phyloP scores from a whole-genome alignment of 2,113 vertebrate species.

The Cyprinodon variegatus region DNA sequence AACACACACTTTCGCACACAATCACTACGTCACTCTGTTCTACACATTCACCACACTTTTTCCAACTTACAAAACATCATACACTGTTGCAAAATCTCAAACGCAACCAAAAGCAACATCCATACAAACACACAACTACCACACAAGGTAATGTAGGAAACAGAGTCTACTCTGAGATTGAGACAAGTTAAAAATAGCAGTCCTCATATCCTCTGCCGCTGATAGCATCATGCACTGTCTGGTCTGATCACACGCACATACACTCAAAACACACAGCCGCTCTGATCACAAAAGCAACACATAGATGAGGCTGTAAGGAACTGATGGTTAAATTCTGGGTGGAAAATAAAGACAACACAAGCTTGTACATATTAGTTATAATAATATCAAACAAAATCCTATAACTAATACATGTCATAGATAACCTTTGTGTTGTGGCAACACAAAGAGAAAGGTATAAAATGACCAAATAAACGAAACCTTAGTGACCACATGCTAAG shows the following conservation, averaged over 20 bases:
- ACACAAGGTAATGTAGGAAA: slow-evolving; percentile 50
- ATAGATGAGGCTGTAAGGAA: slow-evolving; percentile 3
- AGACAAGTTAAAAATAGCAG: slow-evolving; percentile 72
- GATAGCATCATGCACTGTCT: slow-evolving; percentile 69
- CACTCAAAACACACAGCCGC: background rate
- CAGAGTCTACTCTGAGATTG: slow-evolving; percentile 58
- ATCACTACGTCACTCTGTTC: slow-evolving; percentile 17
- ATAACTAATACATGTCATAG: slow-evolving; percentile 11
- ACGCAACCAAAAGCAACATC: slow-evolving; percentile 4
- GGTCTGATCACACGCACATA: slow-evolving; percentile 44
- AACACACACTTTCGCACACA: slow-evolving; percentile 9
- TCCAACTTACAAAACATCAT: slow-evolving; percentile 35
- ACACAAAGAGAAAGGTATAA: slow-evolving; percentile 40
- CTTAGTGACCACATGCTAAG: slow-evolving; percentile 61
- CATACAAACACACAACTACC: slow-evolving; percentile 42
- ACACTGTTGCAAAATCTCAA: slow-evolving; percentile 22
- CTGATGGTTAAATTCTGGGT: background rate
- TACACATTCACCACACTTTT: slow-evolving; percentile 31
- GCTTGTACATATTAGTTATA: slow-evolving; percentile 18
- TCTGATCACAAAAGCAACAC: slow-evolving; percentile 1
- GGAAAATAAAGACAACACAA: slow-evolving; percentile 10
- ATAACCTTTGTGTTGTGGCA: slow-evolving; percentile 22
- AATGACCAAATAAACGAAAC: slow-evolving; percentile 50
- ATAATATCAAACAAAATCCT: background rate
- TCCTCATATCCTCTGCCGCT: slow-evolving; percentile 71